Evolutionary conservation across 2,888 invertebrate species (phyloP), one percentile per base, ranked within the genome.

Genomic region (Diplolepis rosae): DNA sequence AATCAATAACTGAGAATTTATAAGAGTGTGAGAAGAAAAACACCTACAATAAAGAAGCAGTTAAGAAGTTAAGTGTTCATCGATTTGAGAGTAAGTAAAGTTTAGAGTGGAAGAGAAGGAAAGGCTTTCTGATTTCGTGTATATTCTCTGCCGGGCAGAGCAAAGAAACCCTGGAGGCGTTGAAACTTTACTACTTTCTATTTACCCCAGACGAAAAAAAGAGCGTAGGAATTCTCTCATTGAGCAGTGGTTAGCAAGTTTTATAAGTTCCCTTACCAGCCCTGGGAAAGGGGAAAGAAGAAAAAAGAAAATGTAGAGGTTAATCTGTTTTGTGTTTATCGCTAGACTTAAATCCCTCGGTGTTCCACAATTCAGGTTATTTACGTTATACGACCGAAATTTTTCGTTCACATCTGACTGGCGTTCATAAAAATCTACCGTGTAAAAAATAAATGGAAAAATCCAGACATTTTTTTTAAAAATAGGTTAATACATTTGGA

Each of bases 241-340:
- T 56, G 65, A 73, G 77, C 70, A 75, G 74, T 71, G 73, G 72
- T 72, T 77, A 71, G 71, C 70, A 80, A 83, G 79, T 82, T 83
- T 82, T 81, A 81, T 79, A 79, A 83, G 79, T 78, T 79, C 50
- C 48, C 65, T 61, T 39, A 61, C 56, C 24, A 32, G 22, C 54
- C 32, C 32, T 1, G 22, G 61, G 7, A 56, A 35, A 24, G 39
- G 39, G 24, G 32, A 24, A n/a, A 32, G 13, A 45, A 74, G 75
- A 80, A 79, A 76, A 75, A 68, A 69, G 80, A 79, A 78, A 74
- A n/a, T n/a, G n/a, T n/a, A n/a, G n/a, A 79, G 79, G 80, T 83
- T 82, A 81, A 82, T 85, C 83, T 84, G 80, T 84, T 83, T 80
- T 75, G 70, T 78, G 74, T 66, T 77, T 71, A 73, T 76, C 72